These are phyloP conservation scores for Philotrypesis tridentata DNA, from an alignment of 1,140 invertebrate genomes.

Conservation along the genomic window DNA sequence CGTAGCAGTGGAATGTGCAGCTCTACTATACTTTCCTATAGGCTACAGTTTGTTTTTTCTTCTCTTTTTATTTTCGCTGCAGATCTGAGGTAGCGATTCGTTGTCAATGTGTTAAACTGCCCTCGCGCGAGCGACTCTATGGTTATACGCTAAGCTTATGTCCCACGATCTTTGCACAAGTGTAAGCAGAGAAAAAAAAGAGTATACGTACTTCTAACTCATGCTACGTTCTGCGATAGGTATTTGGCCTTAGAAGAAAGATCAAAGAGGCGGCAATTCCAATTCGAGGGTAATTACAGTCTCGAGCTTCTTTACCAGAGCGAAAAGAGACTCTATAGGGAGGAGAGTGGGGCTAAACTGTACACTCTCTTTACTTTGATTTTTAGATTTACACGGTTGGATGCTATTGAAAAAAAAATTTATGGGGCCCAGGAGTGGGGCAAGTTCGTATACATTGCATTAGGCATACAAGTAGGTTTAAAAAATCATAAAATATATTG, in stretches of 20 bases:
- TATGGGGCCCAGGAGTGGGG: too few species aligned
- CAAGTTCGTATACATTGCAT: too few species aligned
- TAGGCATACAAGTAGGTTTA: too few species aligned
- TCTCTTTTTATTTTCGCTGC: not conserved
- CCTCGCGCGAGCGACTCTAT: not conserved
- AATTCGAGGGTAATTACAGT: not conserved
- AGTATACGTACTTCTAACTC: too few species aligned
- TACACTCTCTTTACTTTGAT: too few species aligned
- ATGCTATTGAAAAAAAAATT: too few species aligned
- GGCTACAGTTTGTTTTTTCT: not conserved
- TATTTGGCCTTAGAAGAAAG: not conserved
- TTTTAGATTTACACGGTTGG: too few species aligned
- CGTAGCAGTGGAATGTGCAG: not conserved
- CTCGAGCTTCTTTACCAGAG: not conserved
- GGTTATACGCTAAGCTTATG: not conserved
- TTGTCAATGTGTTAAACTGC: not conserved
- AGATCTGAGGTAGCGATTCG: not conserved
- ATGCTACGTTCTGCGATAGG: not conserved
- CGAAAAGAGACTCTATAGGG: not conserved
- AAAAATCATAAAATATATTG: too few species aligned
- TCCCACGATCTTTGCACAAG: too few species aligned
- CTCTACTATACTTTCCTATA: not conserved
- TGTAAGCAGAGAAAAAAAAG: too few species aligned
- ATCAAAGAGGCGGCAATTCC: not conserved
- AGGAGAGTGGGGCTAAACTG: too few species aligned